Percentiles rank a stretch among this genome's conserved stretches.
phyloP scores from a whole-genome alignment of 2,113 vertebrate genomes.

The Leucopsar rothschildi region DNA sequence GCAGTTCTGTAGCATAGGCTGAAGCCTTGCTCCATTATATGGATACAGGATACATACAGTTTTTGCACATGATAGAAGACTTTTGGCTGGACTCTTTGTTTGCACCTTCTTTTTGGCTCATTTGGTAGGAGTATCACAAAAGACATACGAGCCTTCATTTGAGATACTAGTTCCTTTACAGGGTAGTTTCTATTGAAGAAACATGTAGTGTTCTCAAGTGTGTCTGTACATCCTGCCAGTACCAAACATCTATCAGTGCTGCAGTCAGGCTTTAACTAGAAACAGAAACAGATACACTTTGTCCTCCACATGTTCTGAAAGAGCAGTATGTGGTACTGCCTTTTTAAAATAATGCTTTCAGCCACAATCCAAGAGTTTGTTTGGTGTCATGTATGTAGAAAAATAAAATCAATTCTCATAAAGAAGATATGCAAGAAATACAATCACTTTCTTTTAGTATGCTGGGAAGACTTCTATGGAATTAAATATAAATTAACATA shows the following conservation, averaged over 20 bases:
- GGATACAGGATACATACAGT: background rate
- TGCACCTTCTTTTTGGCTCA: background rate
- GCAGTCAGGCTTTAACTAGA: background rate
- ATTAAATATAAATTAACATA: background rate
- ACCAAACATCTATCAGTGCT: background rate
- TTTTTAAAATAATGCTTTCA: background rate
- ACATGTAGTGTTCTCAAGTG: background rate
- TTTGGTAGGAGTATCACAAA: background rate
- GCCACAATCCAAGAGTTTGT: background rate
- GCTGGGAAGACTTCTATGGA: background rate
- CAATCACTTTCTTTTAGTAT: background rate
- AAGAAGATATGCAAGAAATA: background rate
- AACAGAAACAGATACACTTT: background rate
- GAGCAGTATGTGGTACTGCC: background rate
- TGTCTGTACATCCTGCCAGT: constrained; percentile 11
- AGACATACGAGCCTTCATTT: background rate
- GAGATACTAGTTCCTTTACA: background rate
- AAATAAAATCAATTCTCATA: background rate
- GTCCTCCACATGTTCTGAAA: background rate
- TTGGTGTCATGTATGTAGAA: background rate
- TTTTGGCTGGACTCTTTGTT: background rate
- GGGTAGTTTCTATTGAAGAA: constrained; percentile 23
- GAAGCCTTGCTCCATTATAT: background rate
- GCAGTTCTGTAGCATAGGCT: background rate
- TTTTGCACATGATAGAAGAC: background rate